Evolutionary conservation across 2,888 invertebrate species (phyloP).

Genomic region (Muschampia staudingeri): DNA sequence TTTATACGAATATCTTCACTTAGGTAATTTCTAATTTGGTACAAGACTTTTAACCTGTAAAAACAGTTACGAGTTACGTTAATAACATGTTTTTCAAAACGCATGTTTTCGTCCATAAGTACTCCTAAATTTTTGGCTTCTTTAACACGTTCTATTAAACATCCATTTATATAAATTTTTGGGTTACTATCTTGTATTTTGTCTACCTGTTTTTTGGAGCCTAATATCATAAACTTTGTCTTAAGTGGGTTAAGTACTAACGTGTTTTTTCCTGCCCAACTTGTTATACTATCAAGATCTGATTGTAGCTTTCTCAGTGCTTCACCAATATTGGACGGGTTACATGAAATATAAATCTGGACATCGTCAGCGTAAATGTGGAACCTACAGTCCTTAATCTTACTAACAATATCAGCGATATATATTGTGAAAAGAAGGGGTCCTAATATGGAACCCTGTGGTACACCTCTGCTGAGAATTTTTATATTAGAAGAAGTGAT

Average conservation of each 20-base stretch:
- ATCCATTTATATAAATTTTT: too few species aligned
- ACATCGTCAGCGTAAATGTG: not conserved
- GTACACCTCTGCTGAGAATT: not conserved
- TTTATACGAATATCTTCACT: not conserved
- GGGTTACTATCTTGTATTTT: too few species aligned
- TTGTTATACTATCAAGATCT: not conserved
- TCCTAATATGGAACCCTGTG: not conserved
- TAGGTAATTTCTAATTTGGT: not conserved
- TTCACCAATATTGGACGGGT: not conserved
- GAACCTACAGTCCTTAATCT: not conserved
- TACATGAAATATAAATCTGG: not conserved
- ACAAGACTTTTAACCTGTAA: not conserved
- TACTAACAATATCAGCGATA: not conserved
- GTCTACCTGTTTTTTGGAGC: too few species aligned
- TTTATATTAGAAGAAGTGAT: fast-evolving
- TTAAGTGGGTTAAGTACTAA: not conserved
- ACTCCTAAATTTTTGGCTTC: not conserved
- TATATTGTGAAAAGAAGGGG: not conserved
- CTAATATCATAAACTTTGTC: too few species aligned
- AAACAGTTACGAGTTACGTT: not conserved
- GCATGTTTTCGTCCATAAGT: not conserved
- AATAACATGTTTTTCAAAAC: not conserved
- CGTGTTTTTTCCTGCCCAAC: not conserved
- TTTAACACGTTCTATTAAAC: not conserved
- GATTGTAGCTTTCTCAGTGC: not conserved